Evolutionary conservation across 2,888 invertebrate species (phyloP), one percentile per base, ranked within the genome.

Genomic region (Sarcophaga variegata): DNA sequence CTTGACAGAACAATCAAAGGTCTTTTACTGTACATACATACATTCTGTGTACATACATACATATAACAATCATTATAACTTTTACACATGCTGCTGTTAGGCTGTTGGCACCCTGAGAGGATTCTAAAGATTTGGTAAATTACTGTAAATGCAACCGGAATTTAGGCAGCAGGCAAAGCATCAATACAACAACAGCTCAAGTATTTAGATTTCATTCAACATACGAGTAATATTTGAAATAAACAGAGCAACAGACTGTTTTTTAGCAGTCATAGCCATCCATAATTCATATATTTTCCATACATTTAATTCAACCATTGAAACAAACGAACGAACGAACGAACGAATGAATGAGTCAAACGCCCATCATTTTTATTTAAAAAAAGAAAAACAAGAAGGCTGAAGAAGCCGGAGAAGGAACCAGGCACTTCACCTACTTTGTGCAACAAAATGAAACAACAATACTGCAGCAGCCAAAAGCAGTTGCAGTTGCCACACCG

Each of bases 91-190:
- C 63, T 63, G n/a, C 63, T 63, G 8, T 70, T 49, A 14, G 11
- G 74, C 75, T 83, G 76, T 66, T 83, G 71, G 60, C 49, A 22
- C 60, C 71, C 82, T 72, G 77, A 77, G 66, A 82, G 54, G 71
- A 77, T 83, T 83, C 72, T 83, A 83, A 84, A 75, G 84, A 75
- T 87, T 87, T 84, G 87, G 87, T 84, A 84, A 87, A 87, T 87
- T 87, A 87, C 87, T 87, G 82, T 87, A 87, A 87, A 87, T 87
- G 84, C 87, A 87, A 87, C 87, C 87, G 87, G 87, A 87, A 79
- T 87, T 87, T 82, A 82, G 79, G 81, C 86, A 37, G 54, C 82
- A 71, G 66, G 76, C 63, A 85, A 81, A 84, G 84, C 84, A 84
- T 80, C 80, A 37, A 81, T 75, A 70, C 71, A 54, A 71, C 14